Percentiles rank a stretch among this genome's conserved stretches.
Evolutionary conservation across 2,888 invertebrate genomes (phyloP).

Genomic region (Oxycera nigricornis): DNA sequence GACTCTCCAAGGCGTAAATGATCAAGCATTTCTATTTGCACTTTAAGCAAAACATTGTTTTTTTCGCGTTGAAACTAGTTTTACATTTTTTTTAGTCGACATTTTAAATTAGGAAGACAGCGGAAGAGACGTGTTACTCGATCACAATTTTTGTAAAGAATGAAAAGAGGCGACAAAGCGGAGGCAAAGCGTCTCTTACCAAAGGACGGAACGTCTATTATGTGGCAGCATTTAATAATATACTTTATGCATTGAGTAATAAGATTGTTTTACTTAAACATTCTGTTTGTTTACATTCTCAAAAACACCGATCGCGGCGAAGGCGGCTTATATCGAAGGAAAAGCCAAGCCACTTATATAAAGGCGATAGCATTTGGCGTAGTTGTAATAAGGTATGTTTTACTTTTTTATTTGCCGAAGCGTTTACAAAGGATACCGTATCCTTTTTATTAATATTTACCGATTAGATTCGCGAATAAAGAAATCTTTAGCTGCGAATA

Average conservation of each 20-base stretch:
- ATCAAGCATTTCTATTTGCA: neutral
- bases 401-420: neutral
- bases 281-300: constrained; percentile 1
- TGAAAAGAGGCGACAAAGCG: too few relatives aligned
- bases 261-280: neutral
- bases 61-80: too few relatives aligned
- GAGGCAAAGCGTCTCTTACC: neutral
- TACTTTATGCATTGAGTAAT: neutral
- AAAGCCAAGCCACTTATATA: neutral
- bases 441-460: neutral
- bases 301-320: neutral
- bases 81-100: too few relatives aligned
- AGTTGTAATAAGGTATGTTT: neutral
- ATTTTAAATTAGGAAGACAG: too few relatives aligned
- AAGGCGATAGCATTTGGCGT: neutral
- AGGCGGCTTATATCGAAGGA: neutral
- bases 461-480: neutral
- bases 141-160: too few relatives aligned
- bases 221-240: neutral
- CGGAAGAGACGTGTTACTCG: too few relatives aligned
- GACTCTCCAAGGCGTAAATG: neutral
- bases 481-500: too few relatives aligned
- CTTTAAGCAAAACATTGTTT: neutral
- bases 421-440: neutral
- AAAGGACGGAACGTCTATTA: neutral